Percentiles rank a stretch among this genome's conserved stretches.
Conservation (phyloP, 1,140 invertebrate genomes). For the Neodiprion lecontei region DNA sequence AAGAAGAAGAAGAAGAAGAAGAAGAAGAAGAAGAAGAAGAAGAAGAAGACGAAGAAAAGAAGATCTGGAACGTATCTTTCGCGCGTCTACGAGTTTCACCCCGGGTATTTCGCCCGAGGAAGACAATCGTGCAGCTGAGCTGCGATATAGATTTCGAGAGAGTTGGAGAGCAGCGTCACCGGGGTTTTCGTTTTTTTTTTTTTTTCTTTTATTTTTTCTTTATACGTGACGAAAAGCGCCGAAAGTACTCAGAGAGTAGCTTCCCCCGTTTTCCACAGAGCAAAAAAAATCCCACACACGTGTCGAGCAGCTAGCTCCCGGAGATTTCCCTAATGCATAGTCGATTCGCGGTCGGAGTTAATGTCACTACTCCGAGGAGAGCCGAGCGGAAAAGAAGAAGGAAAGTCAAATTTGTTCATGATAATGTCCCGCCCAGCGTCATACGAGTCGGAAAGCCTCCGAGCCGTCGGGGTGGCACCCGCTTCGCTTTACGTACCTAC, state of each 20-base stretch:
- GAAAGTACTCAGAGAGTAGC: too few relatives aligned
- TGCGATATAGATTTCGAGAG: too few relatives aligned
- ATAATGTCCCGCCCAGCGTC: slow-evolving; percentile 37
- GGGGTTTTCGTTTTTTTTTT: neutral
- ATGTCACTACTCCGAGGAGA: neutral
- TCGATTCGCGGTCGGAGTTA: slow-evolving; percentile 35
- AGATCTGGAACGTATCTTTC: too few relatives aligned
- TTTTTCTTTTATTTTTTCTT: neutral
- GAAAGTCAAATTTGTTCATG: slow-evolving; percentile 52
- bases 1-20: too few relatives aligned
- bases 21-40: too few relatives aligned
- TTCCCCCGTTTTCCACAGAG: too few relatives aligned
- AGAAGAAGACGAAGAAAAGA: too few relatives aligned
- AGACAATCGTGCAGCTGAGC: too few relatives aligned
- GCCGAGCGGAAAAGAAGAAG: slow-evolving; percentile 19
- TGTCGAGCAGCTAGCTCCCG: neutral
- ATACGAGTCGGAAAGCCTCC: neutral
- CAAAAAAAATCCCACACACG: neutral
- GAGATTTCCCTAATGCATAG: slow-evolving; percentile 47
- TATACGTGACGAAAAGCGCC: neutral
- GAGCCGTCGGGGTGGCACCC: neutral
- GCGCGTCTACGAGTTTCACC: too few relatives aligned
- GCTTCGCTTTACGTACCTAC: neutral
- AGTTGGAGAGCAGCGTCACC: neutral
- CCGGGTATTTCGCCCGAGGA: too few relatives aligned